Conservation (phyloP, 2,888 invertebrate species). For the Aphrophora alni region DNA sequence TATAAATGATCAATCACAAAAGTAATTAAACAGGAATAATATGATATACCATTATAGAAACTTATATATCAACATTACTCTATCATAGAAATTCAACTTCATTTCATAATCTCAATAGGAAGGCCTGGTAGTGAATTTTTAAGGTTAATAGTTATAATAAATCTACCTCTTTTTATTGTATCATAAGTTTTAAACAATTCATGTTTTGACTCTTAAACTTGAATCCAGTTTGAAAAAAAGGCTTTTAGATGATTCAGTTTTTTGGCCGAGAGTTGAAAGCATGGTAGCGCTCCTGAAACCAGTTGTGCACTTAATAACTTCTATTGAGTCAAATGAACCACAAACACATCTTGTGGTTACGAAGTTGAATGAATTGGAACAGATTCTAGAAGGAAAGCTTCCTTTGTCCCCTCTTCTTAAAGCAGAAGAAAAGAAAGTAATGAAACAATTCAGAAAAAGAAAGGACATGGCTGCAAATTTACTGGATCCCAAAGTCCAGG, state of each 20-base stretch:
- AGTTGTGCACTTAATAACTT: background rate
- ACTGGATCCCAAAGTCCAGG: slow-evolving; percentile 31
- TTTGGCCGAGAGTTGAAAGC: background rate
- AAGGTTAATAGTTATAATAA: too few species aligned
- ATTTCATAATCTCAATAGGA: too few species aligned
- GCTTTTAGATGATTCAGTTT: background rate
- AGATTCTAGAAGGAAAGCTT: background rate
- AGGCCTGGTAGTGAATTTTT: too few species aligned
- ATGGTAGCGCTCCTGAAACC: background rate
- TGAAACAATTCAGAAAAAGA: background rate
- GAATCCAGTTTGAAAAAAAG: background rate
- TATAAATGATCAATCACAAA: too few species aligned
- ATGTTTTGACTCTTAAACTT: too few species aligned
- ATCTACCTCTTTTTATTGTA: too few species aligned
- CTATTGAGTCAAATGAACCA: background rate
- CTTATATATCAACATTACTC: too few species aligned
- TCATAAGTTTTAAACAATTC: too few species aligned
- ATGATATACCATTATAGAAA: too few species aligned
- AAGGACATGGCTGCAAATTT: background rate
- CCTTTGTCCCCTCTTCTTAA: background rate
- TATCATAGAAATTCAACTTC: too few species aligned
- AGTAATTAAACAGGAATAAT: too few species aligned
- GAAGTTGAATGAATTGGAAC: background rate
- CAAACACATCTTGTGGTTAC: background rate
- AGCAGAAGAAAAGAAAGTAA: background rate